phyloP scores from a whole-genome alignment of 2,113 vertebrate species.

The Prunella himalayana region DNA sequence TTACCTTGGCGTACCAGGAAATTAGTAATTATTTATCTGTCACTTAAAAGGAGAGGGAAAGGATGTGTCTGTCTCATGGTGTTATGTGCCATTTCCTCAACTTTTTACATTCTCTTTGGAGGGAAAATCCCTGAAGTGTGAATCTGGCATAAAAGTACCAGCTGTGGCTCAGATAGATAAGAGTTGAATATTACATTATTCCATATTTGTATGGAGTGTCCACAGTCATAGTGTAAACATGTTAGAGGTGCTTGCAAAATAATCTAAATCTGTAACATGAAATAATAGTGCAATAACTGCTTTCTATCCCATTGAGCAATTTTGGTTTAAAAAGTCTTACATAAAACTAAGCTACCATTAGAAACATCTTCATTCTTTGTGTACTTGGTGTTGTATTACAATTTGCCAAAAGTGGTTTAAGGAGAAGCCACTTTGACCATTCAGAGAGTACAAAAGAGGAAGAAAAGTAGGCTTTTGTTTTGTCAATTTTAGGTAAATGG shows the following conservation, averaged over 20 bases:
- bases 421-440: background rate
- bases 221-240: background rate
- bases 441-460: background rate
- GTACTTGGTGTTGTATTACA: background rate
- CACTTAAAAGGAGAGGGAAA: background rate
- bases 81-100: background rate
- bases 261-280: background rate
- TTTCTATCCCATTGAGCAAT: background rate
- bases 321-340: background rate
- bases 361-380: background rate
- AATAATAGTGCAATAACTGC: background rate
- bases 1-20: background rate
- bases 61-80: background rate
- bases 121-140: background rate
- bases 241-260: background rate
- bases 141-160: background rate
- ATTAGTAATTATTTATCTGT: background rate
- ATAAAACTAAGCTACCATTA: background rate
- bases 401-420: background rate
- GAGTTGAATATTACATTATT: background rate
- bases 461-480: background rate
- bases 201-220: background rate
- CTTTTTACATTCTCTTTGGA: background rate
- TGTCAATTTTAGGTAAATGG: background rate
- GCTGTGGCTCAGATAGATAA: background rate